A percentile compares a stretch with the other conserved stretches of the same genome.
Evolutionary conservation across 2,888 invertebrate species (phyloP).

Genomic region (Trissolcus japonicus): DNA sequence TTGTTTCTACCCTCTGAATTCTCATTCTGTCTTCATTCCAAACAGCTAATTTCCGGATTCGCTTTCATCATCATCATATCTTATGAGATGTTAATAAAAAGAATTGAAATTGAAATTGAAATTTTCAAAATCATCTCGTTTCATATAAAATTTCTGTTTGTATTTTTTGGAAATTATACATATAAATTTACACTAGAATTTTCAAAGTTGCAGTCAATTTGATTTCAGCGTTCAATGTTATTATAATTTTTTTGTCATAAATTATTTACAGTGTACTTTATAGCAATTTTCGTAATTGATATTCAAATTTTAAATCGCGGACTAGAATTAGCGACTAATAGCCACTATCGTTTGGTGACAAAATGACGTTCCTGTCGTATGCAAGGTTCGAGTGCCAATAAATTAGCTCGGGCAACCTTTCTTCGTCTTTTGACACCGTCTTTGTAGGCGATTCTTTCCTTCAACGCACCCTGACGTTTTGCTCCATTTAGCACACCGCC

Average conservation of each 20-base stretch:
- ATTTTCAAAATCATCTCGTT: conserved; percentile 6
- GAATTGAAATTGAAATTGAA: not conserved
- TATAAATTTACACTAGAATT: too few species aligned
- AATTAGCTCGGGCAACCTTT: conserved; percentile 41
- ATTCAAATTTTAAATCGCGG: too few species aligned
- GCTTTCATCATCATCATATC: conserved; percentile 56
- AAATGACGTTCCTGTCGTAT: too few species aligned
- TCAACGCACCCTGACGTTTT: conserved; percentile 27
- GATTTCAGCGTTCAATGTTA: too few species aligned
- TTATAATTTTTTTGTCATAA: too few species aligned
- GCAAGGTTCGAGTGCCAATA: conserved; percentile 45
- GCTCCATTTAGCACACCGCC: conserved; percentile 51
- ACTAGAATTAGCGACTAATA: too few species aligned
- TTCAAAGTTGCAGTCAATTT: too few species aligned
- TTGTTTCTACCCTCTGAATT: conserved; percentile 13
- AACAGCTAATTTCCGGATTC: conserved; percentile 59
- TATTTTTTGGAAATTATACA: too few species aligned
- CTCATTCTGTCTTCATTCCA: conserved; percentile 12
- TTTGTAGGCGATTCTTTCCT: conserved; percentile 11
- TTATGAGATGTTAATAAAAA: conserved; percentile 50
- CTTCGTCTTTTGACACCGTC: conserved; percentile 23
- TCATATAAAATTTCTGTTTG: conserved; percentile 44
- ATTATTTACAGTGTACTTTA: too few species aligned
- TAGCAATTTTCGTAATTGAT: too few species aligned
- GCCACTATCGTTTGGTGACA: too few species aligned